Evolutionary conservation across 2,113 vertebrate species (phyloP), one percentile per base, ranked within the genome.

Genomic region (Ia io): DNA sequence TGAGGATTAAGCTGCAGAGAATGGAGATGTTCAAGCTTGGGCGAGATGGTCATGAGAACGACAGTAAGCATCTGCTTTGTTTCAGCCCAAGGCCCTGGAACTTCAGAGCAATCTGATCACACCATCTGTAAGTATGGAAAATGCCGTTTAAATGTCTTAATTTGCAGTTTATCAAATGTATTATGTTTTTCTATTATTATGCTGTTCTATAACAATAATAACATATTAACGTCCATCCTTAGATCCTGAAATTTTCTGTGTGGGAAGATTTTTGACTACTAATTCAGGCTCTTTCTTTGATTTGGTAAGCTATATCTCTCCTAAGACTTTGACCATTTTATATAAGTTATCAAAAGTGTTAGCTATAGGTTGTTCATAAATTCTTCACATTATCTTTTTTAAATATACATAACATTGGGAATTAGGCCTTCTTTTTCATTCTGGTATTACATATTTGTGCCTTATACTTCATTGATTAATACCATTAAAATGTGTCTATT

Each of bases 101-200:
- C 47, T 56, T 51, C 69, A 44, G 25, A 30, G 40, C 73, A 83
- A 79, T 40, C 42, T 94, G 67, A 96, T 78, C 30, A 32, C 0
- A 49, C 93, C 94, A 93, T 96, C 96, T 91, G 95, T 49, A 86
- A 91, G 73, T 35, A 25, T 1, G 7, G 11, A n/a, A 53, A 73
- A 73, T 61, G 32, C 56, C 90, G 78, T 79, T 67, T 74, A 59
- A 88, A 77, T 61, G 44, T 84, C 88, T 95, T 95, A 70, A 95
- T 95, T 82, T 95, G 56, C 9, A 35, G 18, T 30, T 80, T 53
- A 95, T 83, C 76, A 63, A 83, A 74, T 90, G 94, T 92, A 88
- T 82, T 86, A 65, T 93, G 47, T 67, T 93, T 77, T 84, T 11
- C 14, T 22, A 84, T 69, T 80, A 77, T 90, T 92, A 73, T 82